phyloP scores from a whole-genome alignment of 2,797 vertebrate species.

The Euthynnus affinis region DNA sequence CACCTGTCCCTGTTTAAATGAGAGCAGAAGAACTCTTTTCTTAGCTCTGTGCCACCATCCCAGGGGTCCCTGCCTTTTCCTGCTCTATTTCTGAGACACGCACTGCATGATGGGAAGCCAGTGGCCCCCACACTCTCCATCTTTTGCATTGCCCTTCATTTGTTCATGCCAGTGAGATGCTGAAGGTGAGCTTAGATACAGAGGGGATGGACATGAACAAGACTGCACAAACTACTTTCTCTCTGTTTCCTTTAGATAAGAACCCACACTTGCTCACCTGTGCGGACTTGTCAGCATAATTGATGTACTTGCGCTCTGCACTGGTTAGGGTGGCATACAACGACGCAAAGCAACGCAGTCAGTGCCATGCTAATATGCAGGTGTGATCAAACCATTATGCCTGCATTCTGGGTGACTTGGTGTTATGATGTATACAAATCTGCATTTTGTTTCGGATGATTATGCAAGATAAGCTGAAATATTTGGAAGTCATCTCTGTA shows the following conservation, averaged over 20 bases:
- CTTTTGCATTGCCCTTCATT: conserved; percentile 70
- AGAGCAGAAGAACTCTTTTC: conserved; percentile 88
- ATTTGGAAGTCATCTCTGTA: not conserved
- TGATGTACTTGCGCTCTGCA: conserved; percentile 3
- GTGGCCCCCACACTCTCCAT: conserved; percentile 71
- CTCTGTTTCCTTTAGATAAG: not conserved
- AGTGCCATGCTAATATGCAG: not conserved
- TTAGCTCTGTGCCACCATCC: conserved; percentile 84
- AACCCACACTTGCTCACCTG: not conserved
- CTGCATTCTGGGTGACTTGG: not conserved
- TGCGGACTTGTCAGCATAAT: not conserved
- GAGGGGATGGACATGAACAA: conserved; percentile 8
- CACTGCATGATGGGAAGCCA: conserved; percentile 81
- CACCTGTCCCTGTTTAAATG: conserved; percentile 88
- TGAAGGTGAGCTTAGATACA: conserved; percentile 37
- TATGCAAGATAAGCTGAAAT: not conserved
- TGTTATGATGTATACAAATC: conserved; percentile 23
- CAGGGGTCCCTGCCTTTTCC: conserved; percentile 81
- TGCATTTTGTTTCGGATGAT: not conserved
- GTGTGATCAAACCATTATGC: conserved; percentile 22
- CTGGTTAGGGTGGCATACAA: not conserved
- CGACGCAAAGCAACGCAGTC: not conserved
- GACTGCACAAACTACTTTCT: not conserved
- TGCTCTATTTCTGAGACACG: conserved; percentile 84
- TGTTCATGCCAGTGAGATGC: conserved; percentile 37